Conservation (phyloP, 2,797 vertebrate genomes). For the Furcifer pardalis region DNA sequence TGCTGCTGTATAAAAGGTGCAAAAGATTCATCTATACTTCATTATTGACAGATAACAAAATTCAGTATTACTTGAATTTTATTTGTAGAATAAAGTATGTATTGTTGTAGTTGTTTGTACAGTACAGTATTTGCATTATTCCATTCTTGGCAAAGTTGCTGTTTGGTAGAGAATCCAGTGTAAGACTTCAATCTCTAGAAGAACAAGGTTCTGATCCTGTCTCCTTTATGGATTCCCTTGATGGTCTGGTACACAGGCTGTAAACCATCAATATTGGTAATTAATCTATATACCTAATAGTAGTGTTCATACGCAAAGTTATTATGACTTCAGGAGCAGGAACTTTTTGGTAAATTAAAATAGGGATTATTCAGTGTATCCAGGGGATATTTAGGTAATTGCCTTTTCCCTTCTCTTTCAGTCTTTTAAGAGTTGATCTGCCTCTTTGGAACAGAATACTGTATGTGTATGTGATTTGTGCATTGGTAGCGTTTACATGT, state of each 20-base stretch:
- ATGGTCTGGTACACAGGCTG: too few relatives aligned
- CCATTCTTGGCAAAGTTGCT: not conserved
- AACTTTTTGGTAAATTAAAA: not conserved
- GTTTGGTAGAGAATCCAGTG: not conserved
- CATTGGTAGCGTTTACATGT: not conserved
- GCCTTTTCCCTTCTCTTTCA: not conserved
- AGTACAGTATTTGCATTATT: not conserved
- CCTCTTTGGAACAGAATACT: not conserved
- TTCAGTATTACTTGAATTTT: constrained; percentile 40
- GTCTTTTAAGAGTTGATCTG: not conserved
- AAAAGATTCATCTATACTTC: constrained; percentile 59
- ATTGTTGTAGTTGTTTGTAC: not conserved
- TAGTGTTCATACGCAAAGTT: not conserved
- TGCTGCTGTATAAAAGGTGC: not conserved
- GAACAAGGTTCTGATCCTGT: not conserved
- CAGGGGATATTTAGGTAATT: not conserved
- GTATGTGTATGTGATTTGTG: not conserved
- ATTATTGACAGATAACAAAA: constrained; percentile 2
- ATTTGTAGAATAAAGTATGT: not conserved
- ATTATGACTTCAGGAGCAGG: not conserved
- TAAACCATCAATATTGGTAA: not conserved
- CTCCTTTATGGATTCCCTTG: not conserved
- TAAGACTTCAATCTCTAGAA: not conserved
- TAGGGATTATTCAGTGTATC: not conserved
- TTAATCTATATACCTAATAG: not conserved